These are phyloP conservation scores for Liopterus haemorrhoidalis DNA, from an alignment of 2,888 invertebrate genomes.

Conservation along the genomic window DNA sequence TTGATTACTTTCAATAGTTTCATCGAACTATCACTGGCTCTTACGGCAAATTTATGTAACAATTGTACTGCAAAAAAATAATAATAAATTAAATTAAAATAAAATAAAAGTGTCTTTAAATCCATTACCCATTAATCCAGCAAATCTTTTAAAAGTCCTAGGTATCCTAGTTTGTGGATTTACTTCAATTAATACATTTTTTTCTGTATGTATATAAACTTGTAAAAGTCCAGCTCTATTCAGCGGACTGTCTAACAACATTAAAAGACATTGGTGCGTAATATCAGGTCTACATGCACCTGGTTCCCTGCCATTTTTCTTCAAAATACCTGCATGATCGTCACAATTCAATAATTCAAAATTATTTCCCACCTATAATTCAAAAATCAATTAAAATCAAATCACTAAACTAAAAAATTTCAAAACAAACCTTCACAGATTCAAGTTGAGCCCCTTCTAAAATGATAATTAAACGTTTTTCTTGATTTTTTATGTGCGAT, in stretches of 20 bases:
- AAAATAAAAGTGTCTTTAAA: neutral
- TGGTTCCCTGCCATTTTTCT: conserved; percentile 80
- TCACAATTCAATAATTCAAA: conserved; percentile 93
- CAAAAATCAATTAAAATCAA: conserved; percentile 13
- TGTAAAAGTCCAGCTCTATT: conserved; percentile 95
- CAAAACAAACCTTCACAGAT: conserved; percentile 77
- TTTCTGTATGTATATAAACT: conserved; percentile 86
- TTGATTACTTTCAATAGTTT: conserved; percentile 93
- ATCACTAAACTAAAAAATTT: conserved; percentile 9
- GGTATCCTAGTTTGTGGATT: conserved; percentile 97
- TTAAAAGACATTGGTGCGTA: conserved; percentile 92
- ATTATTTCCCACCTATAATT: conserved; percentile 67
- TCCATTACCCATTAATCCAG: conserved; percentile 83
- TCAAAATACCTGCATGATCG: conserved; percentile 78
- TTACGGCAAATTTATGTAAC: conserved; percentile 86
- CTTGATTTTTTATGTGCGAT: conserved; percentile 73
- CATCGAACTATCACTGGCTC: conserved; percentile 83
- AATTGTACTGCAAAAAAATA: conserved; percentile 80
- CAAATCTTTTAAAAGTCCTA: conserved; percentile 93
- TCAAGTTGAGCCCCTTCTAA: conserved; percentile 93
- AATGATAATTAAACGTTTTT: conserved; percentile 87
- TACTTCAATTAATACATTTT: conserved; percentile 89
- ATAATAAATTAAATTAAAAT: conserved; percentile 13
- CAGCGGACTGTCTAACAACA: conserved; percentile 95
- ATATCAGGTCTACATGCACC: conserved; percentile 93